phyloP scores from a whole-genome alignment of 1,140 invertebrate species.

The Anagrus nilaparvatae region DNA sequence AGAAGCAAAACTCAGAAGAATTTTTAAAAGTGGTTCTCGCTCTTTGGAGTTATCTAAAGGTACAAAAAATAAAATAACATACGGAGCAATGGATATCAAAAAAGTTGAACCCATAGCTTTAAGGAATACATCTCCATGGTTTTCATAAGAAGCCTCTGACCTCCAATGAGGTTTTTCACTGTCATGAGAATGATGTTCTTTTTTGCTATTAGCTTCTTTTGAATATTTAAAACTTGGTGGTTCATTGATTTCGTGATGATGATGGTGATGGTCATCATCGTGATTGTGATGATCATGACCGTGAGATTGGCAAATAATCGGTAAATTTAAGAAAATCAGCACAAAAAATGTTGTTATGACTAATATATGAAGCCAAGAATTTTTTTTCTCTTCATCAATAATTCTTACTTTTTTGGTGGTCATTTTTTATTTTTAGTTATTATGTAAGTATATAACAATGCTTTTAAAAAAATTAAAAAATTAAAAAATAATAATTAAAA shows the following conservation, averaged over 20 bases:
- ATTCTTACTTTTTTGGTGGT: constrained; percentile 6
- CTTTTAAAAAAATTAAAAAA: no score
- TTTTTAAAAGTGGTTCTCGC: constrained; percentile 75
- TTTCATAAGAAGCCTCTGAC: not conserved
- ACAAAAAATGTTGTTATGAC: constrained; percentile 27
- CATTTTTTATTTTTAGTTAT: no score
- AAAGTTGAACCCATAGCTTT: constrained; percentile 80
- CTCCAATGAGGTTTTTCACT: constrained; percentile 11
- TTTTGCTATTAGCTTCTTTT: constrained; percentile 53
- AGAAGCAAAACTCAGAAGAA: constrained; percentile 87
- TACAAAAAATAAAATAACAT: constrained; percentile 87
- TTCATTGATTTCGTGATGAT: constrained; percentile 44
- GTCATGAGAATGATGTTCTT: constrained; percentile 27
- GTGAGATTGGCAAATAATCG: constrained; percentile 34
- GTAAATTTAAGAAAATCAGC: constrained; percentile 38
- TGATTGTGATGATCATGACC: constrained; percentile 36
- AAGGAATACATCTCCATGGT: constrained; percentile 56
- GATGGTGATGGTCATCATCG: constrained; percentile 26
- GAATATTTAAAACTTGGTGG: constrained; percentile 65
- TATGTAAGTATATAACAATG: no score
- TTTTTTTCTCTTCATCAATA: constrained; percentile 7
- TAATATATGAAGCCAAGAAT: constrained; percentile 18
- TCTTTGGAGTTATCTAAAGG: constrained; percentile 81
- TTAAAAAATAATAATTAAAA: no score
- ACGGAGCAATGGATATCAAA: constrained; percentile 88